Evolutionary conservation across 2,113 vertebrate genomes (phyloP).

Genomic region (Colaptes auratus): DNA sequence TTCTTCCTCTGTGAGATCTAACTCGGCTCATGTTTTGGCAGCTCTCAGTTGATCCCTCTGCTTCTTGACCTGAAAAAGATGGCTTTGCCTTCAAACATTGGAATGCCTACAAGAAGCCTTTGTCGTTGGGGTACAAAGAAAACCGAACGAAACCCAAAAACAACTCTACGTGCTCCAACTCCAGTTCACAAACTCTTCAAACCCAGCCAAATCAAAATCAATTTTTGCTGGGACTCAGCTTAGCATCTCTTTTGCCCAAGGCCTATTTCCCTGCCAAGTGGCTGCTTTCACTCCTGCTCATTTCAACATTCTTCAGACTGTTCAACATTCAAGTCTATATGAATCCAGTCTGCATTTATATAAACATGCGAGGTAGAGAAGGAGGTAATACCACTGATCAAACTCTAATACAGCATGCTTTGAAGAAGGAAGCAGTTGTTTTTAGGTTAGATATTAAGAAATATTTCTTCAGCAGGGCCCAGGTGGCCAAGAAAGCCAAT

Average conservation of each 20-base stretch:
- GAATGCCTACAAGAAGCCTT: constrained; percentile 38
- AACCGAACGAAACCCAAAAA: constrained; percentile 17
- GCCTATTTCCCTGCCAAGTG: constrained; percentile 59
- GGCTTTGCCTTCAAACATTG: constrained; percentile 15
- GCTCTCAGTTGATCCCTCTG: neutral
- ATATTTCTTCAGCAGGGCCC: too few relatives aligned
- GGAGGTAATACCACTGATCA: neutral
- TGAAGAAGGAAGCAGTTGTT: neutral
- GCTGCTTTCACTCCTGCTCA: constrained; percentile 46
- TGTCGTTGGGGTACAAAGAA: constrained; percentile 38
- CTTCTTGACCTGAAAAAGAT: constrained; percentile 20
- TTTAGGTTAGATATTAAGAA: too few relatives aligned
- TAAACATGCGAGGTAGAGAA: neutral
- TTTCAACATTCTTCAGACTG: constrained; percentile 45
- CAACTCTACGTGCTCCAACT: constrained; percentile 19
- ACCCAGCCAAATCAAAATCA: constrained; percentile 64
- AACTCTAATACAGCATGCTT: neutral
- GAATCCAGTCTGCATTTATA: neutral
- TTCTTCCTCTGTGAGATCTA: neutral
- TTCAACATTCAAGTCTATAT: constrained; percentile 9
- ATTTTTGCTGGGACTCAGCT: constrained; percentile 53
- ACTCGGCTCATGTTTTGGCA: neutral
- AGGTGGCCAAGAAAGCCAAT: too few relatives aligned
- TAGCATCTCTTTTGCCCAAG: constrained; percentile 62
- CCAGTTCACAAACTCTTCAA: neutral